These are phyloP conservation scores for Bungarus multicinctus DNA, from an alignment of 2,113 vertebrate species.

Conservation along the genomic window DNA sequence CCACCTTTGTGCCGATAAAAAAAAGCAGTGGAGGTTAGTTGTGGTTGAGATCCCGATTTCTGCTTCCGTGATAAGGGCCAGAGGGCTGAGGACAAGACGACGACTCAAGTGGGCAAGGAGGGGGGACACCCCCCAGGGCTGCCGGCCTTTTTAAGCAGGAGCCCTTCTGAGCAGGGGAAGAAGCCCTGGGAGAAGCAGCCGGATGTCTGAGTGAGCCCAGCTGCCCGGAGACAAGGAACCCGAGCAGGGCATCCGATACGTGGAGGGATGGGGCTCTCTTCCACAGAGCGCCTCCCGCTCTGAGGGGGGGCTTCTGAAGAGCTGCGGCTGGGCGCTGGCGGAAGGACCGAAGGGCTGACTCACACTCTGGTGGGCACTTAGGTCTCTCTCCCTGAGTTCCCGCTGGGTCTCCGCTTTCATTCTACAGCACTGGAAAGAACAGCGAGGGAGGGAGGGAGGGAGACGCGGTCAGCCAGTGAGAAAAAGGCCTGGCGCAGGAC, in stretches of 20 bases:
- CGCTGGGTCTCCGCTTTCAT: slow-evolving; percentile 60
- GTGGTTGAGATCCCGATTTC: not conserved
- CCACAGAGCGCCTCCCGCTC: not conserved
- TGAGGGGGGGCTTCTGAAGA: not conserved
- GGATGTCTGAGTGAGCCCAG: not conserved
- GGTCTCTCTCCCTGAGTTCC: slow-evolving; percentile 59
- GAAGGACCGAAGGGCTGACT: not conserved
- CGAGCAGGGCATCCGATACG: accelerated
- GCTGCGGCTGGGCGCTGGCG: not conserved
- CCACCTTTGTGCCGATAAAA: not conserved
- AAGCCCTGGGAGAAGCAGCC: not conserved
- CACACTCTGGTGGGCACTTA: slow-evolving; percentile 63
- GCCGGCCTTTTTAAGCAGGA: too few species aligned
- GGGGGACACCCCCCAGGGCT: not conserved
- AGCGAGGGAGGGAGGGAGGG: not conserved
- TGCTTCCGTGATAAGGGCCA: too few species aligned
- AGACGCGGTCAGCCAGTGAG: not conserved
- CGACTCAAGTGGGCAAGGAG: too few species aligned
- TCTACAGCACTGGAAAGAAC: slow-evolving; percentile 56
- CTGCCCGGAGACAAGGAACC: not conserved
- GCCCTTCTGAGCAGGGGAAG: not conserved
- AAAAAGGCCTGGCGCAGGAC: not conserved
- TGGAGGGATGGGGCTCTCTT: not conserved
- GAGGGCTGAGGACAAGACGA: not conserved
- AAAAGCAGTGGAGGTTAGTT: not conserved